These are phyloP conservation scores for Carterocephalus palaemon DNA, from an alignment of 2,888 invertebrate species.

Conservation along the genomic window DNA sequence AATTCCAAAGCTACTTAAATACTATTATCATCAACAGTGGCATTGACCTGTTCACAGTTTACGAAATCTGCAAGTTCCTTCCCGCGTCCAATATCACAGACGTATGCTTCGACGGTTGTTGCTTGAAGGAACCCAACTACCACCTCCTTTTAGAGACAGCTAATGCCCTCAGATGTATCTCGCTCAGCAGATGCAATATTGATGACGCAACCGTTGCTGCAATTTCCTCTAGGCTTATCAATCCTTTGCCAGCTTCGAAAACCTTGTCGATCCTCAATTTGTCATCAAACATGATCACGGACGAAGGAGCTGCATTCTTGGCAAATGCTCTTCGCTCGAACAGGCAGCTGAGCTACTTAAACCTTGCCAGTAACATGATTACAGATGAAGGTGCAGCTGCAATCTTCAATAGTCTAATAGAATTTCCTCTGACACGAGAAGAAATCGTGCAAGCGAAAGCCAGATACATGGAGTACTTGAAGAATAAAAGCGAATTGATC, in stretches of 20 bases:
- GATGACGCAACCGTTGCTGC: conserved; percentile 41
- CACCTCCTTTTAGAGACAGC: conserved; percentile 40
- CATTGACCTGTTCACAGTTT: conserved; percentile 35
- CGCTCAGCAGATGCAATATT: conserved; percentile 49
- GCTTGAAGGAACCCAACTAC: conserved; percentile 44
- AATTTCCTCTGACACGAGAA: conserved; percentile 42
- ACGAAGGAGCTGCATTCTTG: conserved; percentile 44
- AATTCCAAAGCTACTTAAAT: conserved; percentile 40
- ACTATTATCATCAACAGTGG: conserved; percentile 44
- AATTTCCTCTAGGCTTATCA: conserved; percentile 39
- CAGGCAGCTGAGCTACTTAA: conserved; percentile 48
- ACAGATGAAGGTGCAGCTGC: conserved; percentile 44
- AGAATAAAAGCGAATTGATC: conserved; percentile 37
- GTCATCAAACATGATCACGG: conserved; percentile 52
- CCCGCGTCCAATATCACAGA: conserved; percentile 46
- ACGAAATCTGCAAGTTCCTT: conserved; percentile 48
- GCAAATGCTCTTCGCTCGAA: conserved; percentile 47
- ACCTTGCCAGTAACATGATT: conserved; percentile 50
- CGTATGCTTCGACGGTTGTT: conserved; percentile 46
- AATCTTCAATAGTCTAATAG: conserved; percentile 40
- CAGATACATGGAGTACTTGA: conserved; percentile 40
- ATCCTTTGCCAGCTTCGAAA: conserved; percentile 43
- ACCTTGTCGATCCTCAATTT: conserved; percentile 47
- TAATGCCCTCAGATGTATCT: conserved; percentile 41
- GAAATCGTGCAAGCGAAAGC: conserved; percentile 40